Evolutionary conservation across 2,888 invertebrate genomes (phyloP).

Genomic region (Stenodema calcarata): DNA sequence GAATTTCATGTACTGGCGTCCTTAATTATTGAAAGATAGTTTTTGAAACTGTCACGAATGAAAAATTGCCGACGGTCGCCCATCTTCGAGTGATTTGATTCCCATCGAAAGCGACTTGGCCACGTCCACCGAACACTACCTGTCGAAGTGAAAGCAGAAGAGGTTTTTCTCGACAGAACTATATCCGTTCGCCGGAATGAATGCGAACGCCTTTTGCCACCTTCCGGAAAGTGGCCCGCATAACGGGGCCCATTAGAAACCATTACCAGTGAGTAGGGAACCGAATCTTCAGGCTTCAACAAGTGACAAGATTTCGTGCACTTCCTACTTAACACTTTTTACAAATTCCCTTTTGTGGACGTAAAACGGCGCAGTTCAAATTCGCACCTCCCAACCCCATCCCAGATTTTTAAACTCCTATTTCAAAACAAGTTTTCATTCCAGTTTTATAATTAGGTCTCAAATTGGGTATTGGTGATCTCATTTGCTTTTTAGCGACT

Average conservation of each 20-base stretch:
- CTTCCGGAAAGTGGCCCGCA: background rate
- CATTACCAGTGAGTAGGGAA: background rate
- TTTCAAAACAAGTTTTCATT: too few relatives aligned
- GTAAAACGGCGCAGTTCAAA: too few relatives aligned
- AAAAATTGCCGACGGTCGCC: background rate
- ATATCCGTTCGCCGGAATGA: background rate
- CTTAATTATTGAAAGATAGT: background rate
- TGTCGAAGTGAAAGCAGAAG: background rate
- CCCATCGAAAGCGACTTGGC: background rate
- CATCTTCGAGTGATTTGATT: background rate
- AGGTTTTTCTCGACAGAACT: background rate
- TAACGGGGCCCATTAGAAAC: background rate
- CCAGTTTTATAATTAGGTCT: too few relatives aligned
- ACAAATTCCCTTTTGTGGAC: too few relatives aligned
- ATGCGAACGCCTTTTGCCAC: slow-evolving; percentile 9
- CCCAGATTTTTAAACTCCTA: too few relatives aligned
- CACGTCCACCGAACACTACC: background rate
- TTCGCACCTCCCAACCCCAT: too few relatives aligned
- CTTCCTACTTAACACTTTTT: too few relatives aligned
- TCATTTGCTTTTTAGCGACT: too few relatives aligned
- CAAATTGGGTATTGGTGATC: too few relatives aligned
- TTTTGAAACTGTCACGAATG: background rate
- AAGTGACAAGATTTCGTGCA: background rate
- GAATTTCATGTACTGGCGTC: too few relatives aligned
- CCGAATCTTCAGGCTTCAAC: background rate